Evolutionary conservation across 2,888 invertebrate species (phyloP).

Genomic region (Cinara cedri): DNA sequence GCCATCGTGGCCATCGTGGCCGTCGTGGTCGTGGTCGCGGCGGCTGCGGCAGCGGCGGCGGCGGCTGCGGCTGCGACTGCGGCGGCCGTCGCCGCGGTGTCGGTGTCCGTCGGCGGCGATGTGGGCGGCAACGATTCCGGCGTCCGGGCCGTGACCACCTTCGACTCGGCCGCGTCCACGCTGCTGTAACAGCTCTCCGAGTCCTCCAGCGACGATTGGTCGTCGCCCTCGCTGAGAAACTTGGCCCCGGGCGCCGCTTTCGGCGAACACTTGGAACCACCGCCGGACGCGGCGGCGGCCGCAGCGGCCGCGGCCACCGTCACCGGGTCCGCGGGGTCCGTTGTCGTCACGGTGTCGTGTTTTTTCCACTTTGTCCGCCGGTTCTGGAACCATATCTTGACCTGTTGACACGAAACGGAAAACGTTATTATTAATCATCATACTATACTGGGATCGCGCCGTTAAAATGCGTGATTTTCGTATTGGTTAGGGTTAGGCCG

Average conservation of each 20-base stretch:
- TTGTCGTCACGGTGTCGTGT: constrained; percentile 88
- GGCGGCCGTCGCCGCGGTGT: constrained; percentile 13
- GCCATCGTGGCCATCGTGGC: constrained; percentile 26
- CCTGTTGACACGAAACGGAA: constrained; percentile 66
- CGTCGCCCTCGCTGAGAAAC: constrained; percentile 58
- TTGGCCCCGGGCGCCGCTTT: constrained; percentile 30
- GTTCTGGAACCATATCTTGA: constrained; percentile 91
- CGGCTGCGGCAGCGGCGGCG: neutral
- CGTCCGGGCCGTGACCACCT: constrained; percentile 41
- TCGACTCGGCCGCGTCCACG: constrained; percentile 58
- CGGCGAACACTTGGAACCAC: constrained; percentile 58
- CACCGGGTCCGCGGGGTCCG: constrained; percentile 85
- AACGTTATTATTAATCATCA: neutral
- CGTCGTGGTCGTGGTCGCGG: too few species aligned
- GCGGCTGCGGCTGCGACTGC: too few species aligned
- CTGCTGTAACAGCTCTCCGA: constrained; percentile 60
- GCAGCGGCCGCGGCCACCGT: constrained; percentile 60
- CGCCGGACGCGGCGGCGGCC: constrained; percentile 37
- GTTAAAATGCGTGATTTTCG: neutral
- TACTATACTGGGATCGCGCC: neutral
- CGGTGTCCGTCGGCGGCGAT: constrained; percentile 44
- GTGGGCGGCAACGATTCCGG: constrained; percentile 49
- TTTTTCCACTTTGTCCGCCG: constrained; percentile 86
- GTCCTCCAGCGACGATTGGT: constrained; percentile 59
- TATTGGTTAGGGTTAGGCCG: neutral